phyloP scores from a whole-genome alignment of 1,140 invertebrate species.

The Psilanteris sp. region DNA sequence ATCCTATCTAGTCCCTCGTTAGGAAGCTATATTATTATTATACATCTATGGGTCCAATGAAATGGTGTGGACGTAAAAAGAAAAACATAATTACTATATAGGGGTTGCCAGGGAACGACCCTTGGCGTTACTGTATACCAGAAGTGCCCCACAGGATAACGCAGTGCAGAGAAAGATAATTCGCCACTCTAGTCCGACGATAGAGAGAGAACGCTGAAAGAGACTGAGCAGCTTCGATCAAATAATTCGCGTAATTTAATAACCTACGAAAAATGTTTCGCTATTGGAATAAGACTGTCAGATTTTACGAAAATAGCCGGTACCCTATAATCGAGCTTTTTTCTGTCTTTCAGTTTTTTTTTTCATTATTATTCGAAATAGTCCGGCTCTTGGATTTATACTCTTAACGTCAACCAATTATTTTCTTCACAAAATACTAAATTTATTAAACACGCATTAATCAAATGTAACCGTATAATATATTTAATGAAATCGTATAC shows the following conservation, averaged over 20 bases:
- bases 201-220: constrained; percentile 10
- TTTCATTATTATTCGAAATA: too few species aligned
- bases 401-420: too few species aligned
- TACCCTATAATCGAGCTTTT: constrained; percentile 7
- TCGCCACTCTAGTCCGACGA: constrained; percentile 1
- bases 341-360: neutral
- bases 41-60: constrained; percentile 68
- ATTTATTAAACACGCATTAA: too few species aligned
- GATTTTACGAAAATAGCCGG: constrained; percentile 47
- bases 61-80: constrained; percentile 78
- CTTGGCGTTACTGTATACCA: constrained; percentile 72
- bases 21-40: constrained; percentile 56
- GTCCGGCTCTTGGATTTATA: too few species aligned
- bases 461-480: too few species aligned
- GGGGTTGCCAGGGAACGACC: constrained; percentile 73
- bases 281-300: constrained; percentile 33
- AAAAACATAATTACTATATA: constrained; percentile 78
- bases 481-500: too few species aligned
- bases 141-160: constrained; percentile 73
- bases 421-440: too few species aligned
- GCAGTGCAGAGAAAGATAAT: constrained; percentile 42
- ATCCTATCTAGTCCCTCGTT: constrained; percentile 60
- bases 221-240: constrained; percentile 49
- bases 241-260: constrained; percentile 62
- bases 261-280: constrained; percentile 41